phyloP scores from a whole-genome alignment of 2,113 vertebrate species.

The Melanotaenia duboulayi region DNA sequence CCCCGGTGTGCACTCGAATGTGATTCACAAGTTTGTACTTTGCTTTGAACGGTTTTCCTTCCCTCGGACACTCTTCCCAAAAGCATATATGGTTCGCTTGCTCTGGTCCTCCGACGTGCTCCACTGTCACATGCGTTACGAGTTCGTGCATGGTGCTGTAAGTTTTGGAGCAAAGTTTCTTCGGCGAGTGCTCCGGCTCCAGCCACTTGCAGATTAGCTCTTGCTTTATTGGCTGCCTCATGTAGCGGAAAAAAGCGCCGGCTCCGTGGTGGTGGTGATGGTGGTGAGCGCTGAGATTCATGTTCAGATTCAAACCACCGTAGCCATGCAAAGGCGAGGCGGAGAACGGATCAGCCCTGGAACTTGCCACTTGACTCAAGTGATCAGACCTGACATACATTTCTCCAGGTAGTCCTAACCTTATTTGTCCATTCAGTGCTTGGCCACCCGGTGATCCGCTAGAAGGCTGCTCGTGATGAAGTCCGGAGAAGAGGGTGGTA shows the following conservation, averaged over 20 bases:
- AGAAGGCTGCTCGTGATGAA: constrained; percentile 90
- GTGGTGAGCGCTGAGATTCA: constrained; percentile 91
- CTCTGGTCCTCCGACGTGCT: constrained; percentile 99
- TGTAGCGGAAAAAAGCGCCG: constrained; percentile 98
- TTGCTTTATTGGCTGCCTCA: constrained; percentile 98
- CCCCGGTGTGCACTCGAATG: constrained; percentile 98
- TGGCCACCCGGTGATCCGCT: constrained; percentile 93
- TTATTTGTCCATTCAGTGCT: constrained; percentile 95
- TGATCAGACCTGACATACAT: constrained; percentile 97
- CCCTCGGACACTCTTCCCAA: constrained; percentile 98
- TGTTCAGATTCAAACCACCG: constrained; percentile 91
- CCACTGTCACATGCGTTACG: constrained; percentile 97
- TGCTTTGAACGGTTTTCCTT: constrained; percentile 99
- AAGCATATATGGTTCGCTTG: constrained; percentile 97
- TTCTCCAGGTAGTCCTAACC: constrained; percentile 97
- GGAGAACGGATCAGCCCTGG: constrained; percentile 93
- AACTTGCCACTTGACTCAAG: constrained; percentile 91
- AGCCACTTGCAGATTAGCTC: constrained; percentile 99
- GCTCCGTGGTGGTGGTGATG: constrained; percentile 83
- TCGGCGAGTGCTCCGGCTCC: constrained; percentile 87
- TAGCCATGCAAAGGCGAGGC: constrained; percentile 92
- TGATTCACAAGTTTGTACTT: constrained; percentile 99
- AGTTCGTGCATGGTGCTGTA: constrained; percentile 99
- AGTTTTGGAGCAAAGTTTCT: constrained; percentile 96
- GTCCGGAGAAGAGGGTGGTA: constrained; percentile 91